Evolutionary conservation across 2,797 vertebrate genomes (phyloP), one percentile per base, ranked within the genome.

Genomic region (Gallinago solitaria): DNA sequence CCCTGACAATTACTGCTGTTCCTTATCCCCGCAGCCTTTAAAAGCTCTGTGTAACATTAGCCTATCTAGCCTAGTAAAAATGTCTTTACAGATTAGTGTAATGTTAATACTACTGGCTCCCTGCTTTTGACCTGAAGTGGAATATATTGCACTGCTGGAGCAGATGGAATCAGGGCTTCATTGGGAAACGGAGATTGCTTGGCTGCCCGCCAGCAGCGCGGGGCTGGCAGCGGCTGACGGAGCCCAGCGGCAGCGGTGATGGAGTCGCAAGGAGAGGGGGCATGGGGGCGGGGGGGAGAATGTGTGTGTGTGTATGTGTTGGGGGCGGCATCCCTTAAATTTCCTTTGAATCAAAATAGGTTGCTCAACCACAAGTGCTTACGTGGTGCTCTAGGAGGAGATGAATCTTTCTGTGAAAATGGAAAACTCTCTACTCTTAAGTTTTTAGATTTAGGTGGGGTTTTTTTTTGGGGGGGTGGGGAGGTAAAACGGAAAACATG

Each of bases 1-100:
- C 95, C 91, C 91, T 96, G 96, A 94, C 97, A 97, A 97, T 98
- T 97, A 97, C 96, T 69, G 75, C 85, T 93, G 93, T 84, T 98
- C 88, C 95, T 97, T 94, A 97, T 97, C 97, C 97, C 92, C 3
- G 24, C 97, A 97, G 97, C 97, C 97, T 98, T 98, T 98, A 98
- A 97, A 98, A 98, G 97, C 96, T 96, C 95, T 90, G 60, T 97
- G 97, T 98, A 98, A 98, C 97, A 98, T 98, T 98, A 98, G 97
- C 98, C 97, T 98, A 98, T 98, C 97, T 97, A 97, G 97, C 95
- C 97, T 97, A 96, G 98, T 95, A 97, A 98, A 98, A 98, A 98
- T 96, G 98, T 98, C 98, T 98, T 98, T 98, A 98, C 98, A 98
- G 98, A 98, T 98, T 98, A 98, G 97, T 96, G 97, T 98, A 97